phyloP scores from a whole-genome alignment of 2,113 vertebrate species.

The Chloroceryle aenea region DNA sequence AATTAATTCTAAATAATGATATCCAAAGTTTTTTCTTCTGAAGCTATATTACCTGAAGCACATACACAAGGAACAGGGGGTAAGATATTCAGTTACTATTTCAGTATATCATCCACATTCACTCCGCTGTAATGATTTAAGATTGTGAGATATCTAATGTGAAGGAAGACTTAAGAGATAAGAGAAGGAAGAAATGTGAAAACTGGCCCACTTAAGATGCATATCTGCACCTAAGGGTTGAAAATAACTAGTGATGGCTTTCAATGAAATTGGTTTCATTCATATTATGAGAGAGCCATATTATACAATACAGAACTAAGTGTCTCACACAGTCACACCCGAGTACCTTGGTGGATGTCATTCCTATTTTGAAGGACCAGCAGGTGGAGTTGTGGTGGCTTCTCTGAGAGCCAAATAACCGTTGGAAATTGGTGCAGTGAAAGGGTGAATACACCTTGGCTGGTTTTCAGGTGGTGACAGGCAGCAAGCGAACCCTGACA shows the following conservation, averaged over 20 bases:
- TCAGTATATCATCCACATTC: not conserved
- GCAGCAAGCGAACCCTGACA: not conserved
- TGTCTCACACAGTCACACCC: not conserved
- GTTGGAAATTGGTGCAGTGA: not conserved
- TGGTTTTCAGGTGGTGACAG: not conserved
- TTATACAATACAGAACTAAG: not conserved
- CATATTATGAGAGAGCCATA: not conserved
- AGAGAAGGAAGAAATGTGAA: not conserved
- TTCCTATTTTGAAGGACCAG: not conserved
- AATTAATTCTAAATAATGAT: not conserved
- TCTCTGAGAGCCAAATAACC: not conserved
- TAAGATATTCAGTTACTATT: not conserved
- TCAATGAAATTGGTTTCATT: not conserved
- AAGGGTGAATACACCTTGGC: not conserved
- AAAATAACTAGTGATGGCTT: not conserved
- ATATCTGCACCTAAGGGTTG: not conserved
- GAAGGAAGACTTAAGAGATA: not conserved
- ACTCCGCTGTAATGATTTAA: not conserved
- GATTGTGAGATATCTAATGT: not conserved
- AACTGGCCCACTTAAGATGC: not conserved
- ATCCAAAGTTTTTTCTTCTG: not conserved
- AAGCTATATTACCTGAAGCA: not conserved
- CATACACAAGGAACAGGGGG: not conserved
- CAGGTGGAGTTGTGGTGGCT: not conserved
- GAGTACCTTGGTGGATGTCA: not conserved